Evolutionary conservation across 2,888 invertebrate genomes (phyloP), one percentile per base, ranked within the genome.

Genomic region (Melanotus villosus): DNA sequence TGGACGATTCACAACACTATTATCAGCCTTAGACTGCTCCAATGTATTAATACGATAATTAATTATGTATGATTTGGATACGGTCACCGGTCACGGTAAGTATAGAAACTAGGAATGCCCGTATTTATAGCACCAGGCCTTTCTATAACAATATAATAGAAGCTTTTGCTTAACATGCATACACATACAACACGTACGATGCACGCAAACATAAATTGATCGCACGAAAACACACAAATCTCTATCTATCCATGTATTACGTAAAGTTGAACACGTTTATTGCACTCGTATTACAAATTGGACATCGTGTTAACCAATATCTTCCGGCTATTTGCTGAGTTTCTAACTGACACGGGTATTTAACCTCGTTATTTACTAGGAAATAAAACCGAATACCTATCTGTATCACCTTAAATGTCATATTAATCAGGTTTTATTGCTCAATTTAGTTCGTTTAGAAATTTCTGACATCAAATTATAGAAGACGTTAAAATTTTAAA

Each of bases 11-110:
- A 3, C 60, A 65, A 68, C 73, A 65, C 73, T 75, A 75, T 77
- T 76, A 77, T 75, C 77, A 75, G 72, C 67, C 74, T 36, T 74
- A 73, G 78, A 73, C 73, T 75, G 73, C 74, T 60, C 73, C 74
- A 63, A 79, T 77, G 77, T 81, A 81, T 77, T 78, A 78, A 77
- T 76, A 73, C 75, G 78, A 80, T 80, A 82, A 82, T 82, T 82
- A 81, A 82, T 82, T 81, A 82, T 81, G 81, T 79, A 81, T 79
- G 80, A 79, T 78, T 79, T 77, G 69, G 81, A 76, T 78, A 80
- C 81, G 82, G 81, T 82, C 80, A 80, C 72, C 76, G 80, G 71
- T 54, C 75, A 77, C 76, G 65, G 73, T 72, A 70, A 73, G 71
- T 71, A 65, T 66, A 67, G 65, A 70, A 67, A 63, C 60, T 52